phyloP scores from a whole-genome alignment of 2,888 invertebrate genomes.

The Bimastos eiseni region DNA sequence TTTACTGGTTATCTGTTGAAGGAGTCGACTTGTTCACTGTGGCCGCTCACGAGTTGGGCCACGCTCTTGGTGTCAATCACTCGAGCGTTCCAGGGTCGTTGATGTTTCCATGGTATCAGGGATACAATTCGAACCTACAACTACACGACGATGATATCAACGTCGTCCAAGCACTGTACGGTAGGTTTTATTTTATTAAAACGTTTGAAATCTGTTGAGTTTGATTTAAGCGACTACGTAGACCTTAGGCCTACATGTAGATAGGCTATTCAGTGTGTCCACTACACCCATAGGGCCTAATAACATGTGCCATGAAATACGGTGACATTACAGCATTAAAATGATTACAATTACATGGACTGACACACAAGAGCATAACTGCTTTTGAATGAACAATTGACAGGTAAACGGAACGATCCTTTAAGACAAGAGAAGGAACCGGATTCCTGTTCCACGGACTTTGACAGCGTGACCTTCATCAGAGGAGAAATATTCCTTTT shows the following conservation, averaged over 20 bases:
- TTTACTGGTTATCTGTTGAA: conserved; percentile 47
- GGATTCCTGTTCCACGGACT: neutral
- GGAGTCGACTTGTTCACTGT: conserved; percentile 78
- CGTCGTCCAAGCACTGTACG: conserved; percentile 37
- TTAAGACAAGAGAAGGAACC: neutral
- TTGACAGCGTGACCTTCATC: conserved; percentile 86
- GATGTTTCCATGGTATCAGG: conserved; percentile 60
- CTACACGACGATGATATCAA: conserved; percentile 38
- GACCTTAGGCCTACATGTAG: no score
- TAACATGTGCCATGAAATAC: no score
- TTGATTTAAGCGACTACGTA: no score
- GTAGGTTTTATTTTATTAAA: conserved; percentile 25
- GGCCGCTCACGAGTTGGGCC: conserved; percentile 61
- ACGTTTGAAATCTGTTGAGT: neutral
- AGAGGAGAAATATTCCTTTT: conserved; percentile 87
- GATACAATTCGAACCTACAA: conserved; percentile 49
- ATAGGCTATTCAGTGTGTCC: no score
- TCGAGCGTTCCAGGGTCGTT: conserved; percentile 49
- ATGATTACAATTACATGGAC: no score
- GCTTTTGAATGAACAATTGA: neutral
- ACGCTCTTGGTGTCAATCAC: conserved; percentile 52
- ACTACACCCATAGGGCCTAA: no score
- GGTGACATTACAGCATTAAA: no score
- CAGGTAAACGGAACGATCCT: neutral
- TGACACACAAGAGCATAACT: no score